Percentiles rank a stretch among this genome's conserved stretches.
These are phyloP conservation scores for Aphelenchoides besseyi DNA, from an alignment of 1,140 invertebrate species.

Conservation along the genomic window DNA sequence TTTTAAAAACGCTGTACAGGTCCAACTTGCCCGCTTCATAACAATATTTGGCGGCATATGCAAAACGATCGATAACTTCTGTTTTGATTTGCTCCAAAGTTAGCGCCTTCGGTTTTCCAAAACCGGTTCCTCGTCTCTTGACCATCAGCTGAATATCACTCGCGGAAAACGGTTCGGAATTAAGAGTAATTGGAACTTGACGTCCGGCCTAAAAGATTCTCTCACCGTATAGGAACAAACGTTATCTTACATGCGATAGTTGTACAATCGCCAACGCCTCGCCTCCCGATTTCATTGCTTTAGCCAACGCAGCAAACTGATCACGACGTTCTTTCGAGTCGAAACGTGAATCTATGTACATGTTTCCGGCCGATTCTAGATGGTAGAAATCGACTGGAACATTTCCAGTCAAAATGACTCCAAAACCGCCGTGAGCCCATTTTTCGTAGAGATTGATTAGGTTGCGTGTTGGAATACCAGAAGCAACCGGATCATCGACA, in stretches of 20 bases:
- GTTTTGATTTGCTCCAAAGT: conserved; percentile 30
- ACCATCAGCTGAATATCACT: conserved; percentile 27
- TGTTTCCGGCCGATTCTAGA: conserved; percentile 31
- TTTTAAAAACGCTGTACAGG: neutral
- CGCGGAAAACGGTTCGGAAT: conserved; percentile 36
- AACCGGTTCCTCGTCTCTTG: neutral
- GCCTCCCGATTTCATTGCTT: conserved; percentile 31
- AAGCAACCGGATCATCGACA: conserved; percentile 22
- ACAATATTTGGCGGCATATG: conserved; percentile 29
- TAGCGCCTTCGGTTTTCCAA: conserved; percentile 18
- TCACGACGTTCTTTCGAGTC: conserved; percentile 21
- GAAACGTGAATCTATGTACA: conserved; percentile 13
- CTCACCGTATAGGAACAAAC: conserved; percentile 21
- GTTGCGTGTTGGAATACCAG: conserved; percentile 35
- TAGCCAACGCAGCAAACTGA: conserved; percentile 24
- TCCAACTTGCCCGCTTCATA: conserved; percentile 23
- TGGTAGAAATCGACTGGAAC: conserved; percentile 37
- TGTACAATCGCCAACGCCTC: conserved; percentile 31
- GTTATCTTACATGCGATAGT: conserved; percentile 12
- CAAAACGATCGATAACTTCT: conserved; percentile 29
- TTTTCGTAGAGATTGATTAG: conserved; percentile 44
- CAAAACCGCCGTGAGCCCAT: conserved; percentile 46
- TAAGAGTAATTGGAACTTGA: conserved; percentile 31
- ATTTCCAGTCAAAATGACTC: conserved; percentile 45
- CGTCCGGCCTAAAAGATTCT: conserved; percentile 36